These are phyloP conservation scores for Cossypha dichroa DNA, from an alignment of 2,797 vertebrate genomes.

Conservation along the genomic window DNA sequence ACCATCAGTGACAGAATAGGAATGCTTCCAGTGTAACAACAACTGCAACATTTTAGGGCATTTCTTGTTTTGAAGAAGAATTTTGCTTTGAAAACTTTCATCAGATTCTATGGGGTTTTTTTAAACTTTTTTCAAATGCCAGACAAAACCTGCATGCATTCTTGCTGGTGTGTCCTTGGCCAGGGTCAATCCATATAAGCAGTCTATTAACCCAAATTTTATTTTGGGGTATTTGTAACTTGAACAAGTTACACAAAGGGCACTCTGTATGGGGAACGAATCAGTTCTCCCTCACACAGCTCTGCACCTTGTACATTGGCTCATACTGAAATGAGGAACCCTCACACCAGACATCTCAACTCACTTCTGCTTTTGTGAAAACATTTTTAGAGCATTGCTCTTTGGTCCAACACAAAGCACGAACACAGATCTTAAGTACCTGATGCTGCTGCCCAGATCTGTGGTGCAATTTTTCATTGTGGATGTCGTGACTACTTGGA, in stretches of 20 bases:
- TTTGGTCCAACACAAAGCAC: neutral
- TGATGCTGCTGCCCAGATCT: neutral
- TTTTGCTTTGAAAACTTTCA: neutral
- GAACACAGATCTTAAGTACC: neutral
- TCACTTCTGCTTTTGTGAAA: neutral
- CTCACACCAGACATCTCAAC: neutral
- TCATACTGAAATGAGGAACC: neutral
- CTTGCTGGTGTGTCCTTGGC: neutral
- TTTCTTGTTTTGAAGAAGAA: neutral
- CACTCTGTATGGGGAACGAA: neutral
- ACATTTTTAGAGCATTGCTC: neutral
- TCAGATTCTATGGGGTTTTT: neutral
- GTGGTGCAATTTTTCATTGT: neutral
- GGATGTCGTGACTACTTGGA: neutral
- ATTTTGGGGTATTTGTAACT: neutral
- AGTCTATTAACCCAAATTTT: neutral
- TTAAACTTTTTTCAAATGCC: neutral
- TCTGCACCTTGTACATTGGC: neutral
- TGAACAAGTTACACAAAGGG: neutral
- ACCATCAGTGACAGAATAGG: rapidly evolving
- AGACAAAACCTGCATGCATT: neutral
- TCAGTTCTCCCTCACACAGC: neutral
- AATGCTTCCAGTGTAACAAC: neutral
- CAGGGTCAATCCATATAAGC: neutral
- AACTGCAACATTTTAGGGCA: neutral